Evolutionary conservation across 2,888 invertebrate species (phyloP).

Genomic region (Sceliomorpha sp.): DNA sequence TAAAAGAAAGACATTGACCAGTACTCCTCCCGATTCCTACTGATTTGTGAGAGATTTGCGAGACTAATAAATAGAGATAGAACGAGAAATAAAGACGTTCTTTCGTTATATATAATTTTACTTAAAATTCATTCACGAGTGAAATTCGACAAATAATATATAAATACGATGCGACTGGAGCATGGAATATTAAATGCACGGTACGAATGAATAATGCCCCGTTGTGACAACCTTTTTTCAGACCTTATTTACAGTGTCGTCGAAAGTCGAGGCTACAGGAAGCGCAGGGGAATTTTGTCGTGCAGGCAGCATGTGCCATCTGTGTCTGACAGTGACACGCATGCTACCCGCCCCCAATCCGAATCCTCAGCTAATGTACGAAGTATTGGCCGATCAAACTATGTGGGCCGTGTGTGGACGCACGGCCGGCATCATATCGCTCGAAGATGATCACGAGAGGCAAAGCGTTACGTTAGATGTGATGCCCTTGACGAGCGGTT

Average conservation of each 20-base stretch:
- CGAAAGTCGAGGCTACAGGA: constrained; percentile 89
- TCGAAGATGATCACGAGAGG: constrained; percentile 85
- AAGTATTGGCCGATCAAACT: constrained; percentile 94
- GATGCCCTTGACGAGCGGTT: constrained; percentile 95
- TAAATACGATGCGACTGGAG: no score
- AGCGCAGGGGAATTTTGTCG: constrained; percentile 89
- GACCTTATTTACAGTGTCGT: constrained; percentile 91
- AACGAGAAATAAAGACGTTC: no score
- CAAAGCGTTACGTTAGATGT: constrained; percentile 92
- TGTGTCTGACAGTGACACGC: constrained; percentile 87
- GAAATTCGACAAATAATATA: no score
- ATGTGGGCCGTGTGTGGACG: constrained; percentile 96
- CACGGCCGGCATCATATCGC: constrained; percentile 88
- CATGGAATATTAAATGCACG: no score
- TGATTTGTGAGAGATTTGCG: no score
- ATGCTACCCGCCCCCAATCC: constrained; percentile 71
- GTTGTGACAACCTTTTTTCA: constrained; percentile 73
- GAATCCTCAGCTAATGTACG: constrained; percentile 88
- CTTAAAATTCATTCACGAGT: no score
- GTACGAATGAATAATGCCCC: no score
- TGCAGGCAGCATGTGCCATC: constrained; percentile 92
- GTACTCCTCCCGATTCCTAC: no score
- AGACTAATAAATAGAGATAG: no score
- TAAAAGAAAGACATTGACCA: no score
- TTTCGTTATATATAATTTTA: no score